Evolutionary conservation across 2,797 vertebrate genomes (phyloP), one percentile per base, ranked within the genome.

Genomic region (Sebastes wilsoni): DNA sequence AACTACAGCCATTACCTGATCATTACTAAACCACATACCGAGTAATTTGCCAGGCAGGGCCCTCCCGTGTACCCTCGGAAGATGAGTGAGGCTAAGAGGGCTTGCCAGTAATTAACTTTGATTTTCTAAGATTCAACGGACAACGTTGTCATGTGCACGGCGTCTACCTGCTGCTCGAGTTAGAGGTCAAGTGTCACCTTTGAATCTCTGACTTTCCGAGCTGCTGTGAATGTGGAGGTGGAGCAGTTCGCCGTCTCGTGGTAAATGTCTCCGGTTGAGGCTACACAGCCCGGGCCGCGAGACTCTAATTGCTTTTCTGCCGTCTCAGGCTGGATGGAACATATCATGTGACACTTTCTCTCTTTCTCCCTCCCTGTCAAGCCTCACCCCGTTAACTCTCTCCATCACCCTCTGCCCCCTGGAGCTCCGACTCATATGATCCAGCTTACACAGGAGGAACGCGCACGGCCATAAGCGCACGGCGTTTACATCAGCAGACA

Each of bases 241-340:
- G 88, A 88, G 84, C 77, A 89, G 79, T 92, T 95, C 70, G 14
- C 91, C 2, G 27, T 64, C 85, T 82, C 49, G 87, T 95, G 94
- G 89, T 89, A 92, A 94, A 95, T 94, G 86, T 91, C 92, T 93
- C 87, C 18, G 56, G 72, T 78, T n/a, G 80, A 84, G 78, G 68
- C 81, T 54, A 80, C 79, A 82, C 79, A 82, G 80, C 52, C 49
- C 66, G 3, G 60, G 73, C 88, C 46, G 20, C 58, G 14, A 84
- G 67, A 73, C 90, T 93, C 92, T 94, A 94, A 95, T 94, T 94
- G 91, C 92, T 92, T 94, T 87, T 81, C 84, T 81, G 83, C 85
- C 11, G 4, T 86, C 36, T 68, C 30, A 38, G 25, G 20, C 66
- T 79, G 68, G 79, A 91, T 79, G 77, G 74, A 90, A 55, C 54